Evolutionary conservation across 37 sponge, comb jelly and placozoan genomes (phyloP), one percentile per base, ranked within the genome.

Genomic region (Corticium candelabrum): DNA sequence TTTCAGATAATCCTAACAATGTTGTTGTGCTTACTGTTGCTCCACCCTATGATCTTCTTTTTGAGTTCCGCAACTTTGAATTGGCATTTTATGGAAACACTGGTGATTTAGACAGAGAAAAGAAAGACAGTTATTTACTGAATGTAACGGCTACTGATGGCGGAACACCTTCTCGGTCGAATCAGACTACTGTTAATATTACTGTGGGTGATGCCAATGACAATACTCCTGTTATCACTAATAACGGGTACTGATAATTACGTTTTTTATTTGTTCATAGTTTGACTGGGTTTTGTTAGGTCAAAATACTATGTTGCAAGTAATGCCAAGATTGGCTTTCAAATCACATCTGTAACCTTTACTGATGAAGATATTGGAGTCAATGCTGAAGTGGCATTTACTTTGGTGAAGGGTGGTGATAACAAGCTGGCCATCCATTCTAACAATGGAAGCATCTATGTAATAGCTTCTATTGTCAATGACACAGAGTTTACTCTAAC

Each of bases 21-120:
- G 11, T 50, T 21, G 62, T 50, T 21, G 21, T 27, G 11, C 62
- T 50, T 21, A 50, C 15, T 11, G 62, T 50, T 21, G 62, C 11
- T 50, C 15, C 62, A 11, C 62, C 11, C 11, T 21, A 50, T 21
- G 21, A 50, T 21, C 11, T 27, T 27, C 62, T 50, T 21, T 50
- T 50, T 21, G 62, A 50, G 21, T 50, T 50, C 62, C 15, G 11
- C 62, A 50, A 21, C 11, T 50, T 50, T 21, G 21, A 50, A 11
- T 50, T 50, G 62, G 21, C 62, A 11, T 50, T 27, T 21, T 27
- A 27, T 21, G 62, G 62, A 50, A 27, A 27, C 62, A 50, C 11
- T 27, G 62, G 62, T 21, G 62, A 50, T 70, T 5, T 70, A 7
- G 73, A 70, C 21, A 7, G 73, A 7, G 73, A 70, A 70, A 70